These are phyloP conservation scores for Bibio marci DNA, from an alignment of 2,888 invertebrate species.

Conservation along the genomic window DNA sequence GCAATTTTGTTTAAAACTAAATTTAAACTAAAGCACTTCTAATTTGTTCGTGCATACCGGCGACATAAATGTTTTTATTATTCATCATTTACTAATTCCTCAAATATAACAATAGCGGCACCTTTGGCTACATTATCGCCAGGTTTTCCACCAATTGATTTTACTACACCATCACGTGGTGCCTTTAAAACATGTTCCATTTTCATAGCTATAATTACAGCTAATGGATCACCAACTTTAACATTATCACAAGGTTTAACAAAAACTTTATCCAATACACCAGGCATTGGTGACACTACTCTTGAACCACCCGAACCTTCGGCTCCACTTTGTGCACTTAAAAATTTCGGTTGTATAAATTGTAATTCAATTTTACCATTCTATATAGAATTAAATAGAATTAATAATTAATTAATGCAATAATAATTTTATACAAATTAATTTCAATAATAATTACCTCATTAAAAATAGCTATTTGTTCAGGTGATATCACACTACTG, in stretches of 20 bases:
- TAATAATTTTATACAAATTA: not conserved
- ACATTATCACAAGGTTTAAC: constrained; percentile 70
- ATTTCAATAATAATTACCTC: constrained; percentile 29
- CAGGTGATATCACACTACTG: constrained; percentile 37
- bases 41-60: too few species aligned
- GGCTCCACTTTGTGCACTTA: constrained; percentile 26
- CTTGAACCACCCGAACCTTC: constrained; percentile 33
- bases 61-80: too few species aligned
- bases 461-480: constrained; percentile 45
- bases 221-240: constrained; percentile 71
- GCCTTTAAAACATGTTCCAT: constrained; percentile 96
- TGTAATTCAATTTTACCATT: constrained; percentile 48
- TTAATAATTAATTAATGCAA: not conserved
- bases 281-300: constrained; percentile 86
- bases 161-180: constrained; percentile 56
- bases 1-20: too few species aligned
- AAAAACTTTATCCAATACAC: constrained; percentile 78
- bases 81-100: constrained; percentile 19
- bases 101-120: constrained; percentile 39
- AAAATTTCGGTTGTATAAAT: constrained; percentile 41
- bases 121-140: constrained; percentile 78
- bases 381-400: constrained; percentile 25
- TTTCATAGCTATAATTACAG: constrained; percentile 98
- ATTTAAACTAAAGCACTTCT: too few species aligned
- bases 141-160: constrained; percentile 46